Evolutionary conservation across 2,797 vertebrate genomes (phyloP).

Genomic region (Mastacembelus armatus): DNA sequence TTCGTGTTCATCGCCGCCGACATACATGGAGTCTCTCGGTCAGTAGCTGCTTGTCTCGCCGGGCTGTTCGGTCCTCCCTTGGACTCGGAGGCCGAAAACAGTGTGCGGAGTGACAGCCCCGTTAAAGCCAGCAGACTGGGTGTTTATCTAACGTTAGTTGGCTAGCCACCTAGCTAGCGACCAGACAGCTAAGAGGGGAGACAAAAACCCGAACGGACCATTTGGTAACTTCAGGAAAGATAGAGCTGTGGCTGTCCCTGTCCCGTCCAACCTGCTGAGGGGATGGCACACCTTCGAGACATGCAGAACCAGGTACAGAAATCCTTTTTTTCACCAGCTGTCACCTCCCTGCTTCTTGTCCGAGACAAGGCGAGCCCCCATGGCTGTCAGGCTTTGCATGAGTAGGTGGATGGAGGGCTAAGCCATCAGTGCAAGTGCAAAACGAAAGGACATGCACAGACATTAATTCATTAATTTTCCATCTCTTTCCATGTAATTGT

Average conservation of each 20-base stretch:
- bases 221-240: constrained; percentile 52
- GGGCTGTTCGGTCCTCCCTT: constrained; percentile 66
- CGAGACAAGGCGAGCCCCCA: constrained; percentile 52
- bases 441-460: not conserved
- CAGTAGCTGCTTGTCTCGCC: constrained; percentile 67
- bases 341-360: constrained; percentile 64
- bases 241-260: constrained; percentile 58
- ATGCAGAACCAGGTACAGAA: constrained; percentile 85
- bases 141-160: constrained; percentile 81
- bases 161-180: constrained; percentile 78
- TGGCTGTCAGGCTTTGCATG: constrained; percentile 44
- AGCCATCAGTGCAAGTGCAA: constrained; percentile 5
- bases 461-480: not conserved
- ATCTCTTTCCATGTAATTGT: not conserved
- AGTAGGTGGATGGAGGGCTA: constrained; percentile 53
- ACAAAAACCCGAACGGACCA: constrained; percentile 52
- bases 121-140: constrained; percentile 75
- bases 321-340: constrained; percentile 52
- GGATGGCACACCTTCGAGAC: constrained; percentile 86
- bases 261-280: constrained; percentile 58
- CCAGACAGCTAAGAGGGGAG: constrained; percentile 66
- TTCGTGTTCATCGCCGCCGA: constrained; percentile 29
- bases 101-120: constrained; percentile 80
- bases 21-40: constrained; percentile 74
- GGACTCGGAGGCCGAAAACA: constrained; percentile 80